Conservation (phyloP, 2,797 vertebrate species). For the Gymnodraco acuticeps region DNA sequence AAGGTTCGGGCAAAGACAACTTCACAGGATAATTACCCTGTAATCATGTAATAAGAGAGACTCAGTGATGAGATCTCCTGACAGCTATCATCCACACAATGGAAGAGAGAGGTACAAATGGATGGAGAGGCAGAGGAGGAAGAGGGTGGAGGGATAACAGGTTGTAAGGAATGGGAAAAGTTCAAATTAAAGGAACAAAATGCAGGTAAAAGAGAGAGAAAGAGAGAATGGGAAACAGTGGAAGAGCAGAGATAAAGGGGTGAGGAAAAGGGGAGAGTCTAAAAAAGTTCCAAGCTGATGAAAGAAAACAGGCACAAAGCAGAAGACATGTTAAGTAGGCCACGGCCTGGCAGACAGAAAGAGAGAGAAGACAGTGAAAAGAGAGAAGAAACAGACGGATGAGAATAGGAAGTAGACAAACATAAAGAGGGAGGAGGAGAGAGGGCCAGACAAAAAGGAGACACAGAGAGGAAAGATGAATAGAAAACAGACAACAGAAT, state of each 20-base stretch:
- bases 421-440: conserved; percentile 30
- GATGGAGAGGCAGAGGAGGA: conserved; percentile 10
- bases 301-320: conserved; percentile 65
- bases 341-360: conserved; percentile 63
- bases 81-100: conserved; percentile 74
- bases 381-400: neutral
- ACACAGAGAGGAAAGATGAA: neutral
- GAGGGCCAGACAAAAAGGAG: neutral
- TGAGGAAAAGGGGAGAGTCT: conserved; percentile 38
- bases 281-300: conserved; percentile 58
- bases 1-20: conserved; percentile 75
- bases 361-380: conserved; percentile 20
- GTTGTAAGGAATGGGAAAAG: conserved; percentile 40
- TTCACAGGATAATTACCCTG: conserved; percentile 78
- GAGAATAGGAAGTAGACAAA: conserved; percentile 8
- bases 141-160: neutral
- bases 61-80: conserved; percentile 73
- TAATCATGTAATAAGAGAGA: conserved; percentile 79
- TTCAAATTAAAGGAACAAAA: conserved; percentile 5
- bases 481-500: conserved; percentile 6
- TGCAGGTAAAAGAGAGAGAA: conserved; percentile 18
- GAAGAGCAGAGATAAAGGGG: conserved; percentile 18
- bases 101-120: conserved; percentile 33
- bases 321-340: conserved; percentile 74
- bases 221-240: conserved; percentile 8